Evolutionary conservation across 2,113 vertebrate genomes (phyloP), one percentile per base, ranked within the genome.

Genomic region (Grallaria varia): DNA sequence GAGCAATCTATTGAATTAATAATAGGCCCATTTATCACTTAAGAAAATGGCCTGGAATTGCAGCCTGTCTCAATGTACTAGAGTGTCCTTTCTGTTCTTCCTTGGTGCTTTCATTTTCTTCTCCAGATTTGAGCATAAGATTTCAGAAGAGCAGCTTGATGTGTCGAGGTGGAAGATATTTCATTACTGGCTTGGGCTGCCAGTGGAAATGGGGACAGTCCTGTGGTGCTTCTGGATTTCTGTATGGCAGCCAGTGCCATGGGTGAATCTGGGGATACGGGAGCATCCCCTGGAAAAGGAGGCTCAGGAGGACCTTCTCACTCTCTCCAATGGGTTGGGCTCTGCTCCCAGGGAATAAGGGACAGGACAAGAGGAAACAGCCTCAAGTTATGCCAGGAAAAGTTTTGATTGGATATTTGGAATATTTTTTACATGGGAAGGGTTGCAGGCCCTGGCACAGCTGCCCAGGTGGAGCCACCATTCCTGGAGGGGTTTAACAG

Each of bases 1-100:
- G 92, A 93, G 62, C 90, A 80, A 84, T 90, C 74, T 87, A 22
- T 58, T 93, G 76, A 85, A 94, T 92, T 94, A 94, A 47, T 97
- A 92, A 86, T 94, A 44, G 52, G 19, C n/a, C 63, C 76, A 73
- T 92, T 95, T 95, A 71, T 95, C 80, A 85, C 71, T 83, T 67
- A 86, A 45, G 78, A 91, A 86, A 75, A 66, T 67, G 63, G 27
- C 47, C 50, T 22, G 58, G 88, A 87, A 63, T 67, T 55, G 82
- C 53, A 79, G 62, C n/a, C 0, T 52, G 8, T 75, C 72, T 92
- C 4, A 0, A 2, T 22, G 53, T 55, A 13, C 55, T 76, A 73
- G 52, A 18, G 31, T 63, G 35, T 77, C 45, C 53, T 74, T 76
- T 42, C 50, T 75, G 40, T 58, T 84, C 18, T 56, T 88, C 90